Base-by-base conservation (phyloP, 2,113 vertebrate genomes). In the Reinhardtius hippoglossoides region DNA sequence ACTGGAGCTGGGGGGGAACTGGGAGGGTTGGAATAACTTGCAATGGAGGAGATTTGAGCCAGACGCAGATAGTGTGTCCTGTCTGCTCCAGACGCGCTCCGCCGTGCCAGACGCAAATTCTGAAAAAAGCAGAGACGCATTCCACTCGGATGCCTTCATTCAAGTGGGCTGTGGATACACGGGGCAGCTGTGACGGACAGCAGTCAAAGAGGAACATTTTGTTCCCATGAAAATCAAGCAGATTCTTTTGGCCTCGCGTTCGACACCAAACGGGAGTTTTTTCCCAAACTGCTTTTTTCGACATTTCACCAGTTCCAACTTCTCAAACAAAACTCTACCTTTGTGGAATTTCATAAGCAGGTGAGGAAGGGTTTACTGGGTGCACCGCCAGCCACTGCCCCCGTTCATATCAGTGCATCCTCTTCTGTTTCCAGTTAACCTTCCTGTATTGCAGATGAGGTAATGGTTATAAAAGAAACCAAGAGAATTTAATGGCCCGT, bases 391-490 rank as follows among this genome's bases (percentile, higher is more conserved):
- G 66, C 58, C 10, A 9, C 55, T 21, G 31, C 44, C 23, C 57
- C 48, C 54, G 69, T 59, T 69, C 35, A 61, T 59, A 78, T 69
- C 63, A 57, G 42, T 42, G n/a, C 50, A 71, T 77, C 2, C 61
- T 88, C 82, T 89, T 78, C 87, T 92, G 82, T 86, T 88, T 83
- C 70, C 71, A 86, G 66, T 67, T 52, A 60, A 67, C 64, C 67
- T 82, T 87, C 70, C 79, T 86, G 37, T 62, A 59, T 84, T 76
- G 67, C 74, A 76, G 26, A 74, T 54, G 40, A 61, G 15, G 40
- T n/a, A 56, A 71, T 15, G 1, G 72, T 70, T 67, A 72, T 74
- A 70, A 72, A 76, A 71, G 67, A 71, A 24, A 40, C 15, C n/a
- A 55, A 46, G 35, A 65, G 58, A 14, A 54, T 74, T 31, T 75